Evolutionary conservation across 2,888 invertebrate species (phyloP), one percentile per base, ranked within the genome.

Genomic region (Xanthia togata): DNA sequence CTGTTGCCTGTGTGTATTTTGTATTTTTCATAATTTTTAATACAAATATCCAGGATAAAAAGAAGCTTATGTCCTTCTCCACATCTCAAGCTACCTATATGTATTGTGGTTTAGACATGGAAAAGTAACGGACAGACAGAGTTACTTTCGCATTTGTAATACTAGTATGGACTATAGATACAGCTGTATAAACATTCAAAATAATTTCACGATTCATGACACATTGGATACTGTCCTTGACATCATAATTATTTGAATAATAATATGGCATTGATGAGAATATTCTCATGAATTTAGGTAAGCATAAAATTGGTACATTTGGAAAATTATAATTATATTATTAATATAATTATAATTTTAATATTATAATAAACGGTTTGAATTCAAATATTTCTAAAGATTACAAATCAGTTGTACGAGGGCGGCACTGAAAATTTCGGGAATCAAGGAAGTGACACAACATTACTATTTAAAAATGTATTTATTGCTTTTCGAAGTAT

Each of bases 191-290:
- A 23, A 83, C 69, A 79, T 41, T 50, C 20, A 47, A 65, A 82
- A 59, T 57, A 63, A 23, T n/a, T 50, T 44, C 8, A 69, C 6
- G 4, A 62, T 65, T 55, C n/a, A 50, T 57, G 9, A 62, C 44
- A 38, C 41, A n/a, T 59, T 44, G 31, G 44, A 65, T 31, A n/a
- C 38, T 70, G 70, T 44, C 79, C 70, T 70, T 79, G 79, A 79
- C 20, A 55, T 63, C 14, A 70, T 23, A 35, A 64, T 84, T 44
- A 64, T 57, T 41, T 64, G n/a, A 50, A 79, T 53, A 31, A 53
- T 26, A 63, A 57, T 70, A 50, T 26, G n/a, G 55, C 41, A 79
- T 35, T 63, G 11, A 47, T 69, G 8, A 50, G 26, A 65, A 41
- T n/a, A 57, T 76, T 76, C 76, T 41, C 17, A 35, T 31, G 8